Evolutionary conservation across 1,140 invertebrate species (phyloP).

Genomic region (Lordiphosa collinella): DNA sequence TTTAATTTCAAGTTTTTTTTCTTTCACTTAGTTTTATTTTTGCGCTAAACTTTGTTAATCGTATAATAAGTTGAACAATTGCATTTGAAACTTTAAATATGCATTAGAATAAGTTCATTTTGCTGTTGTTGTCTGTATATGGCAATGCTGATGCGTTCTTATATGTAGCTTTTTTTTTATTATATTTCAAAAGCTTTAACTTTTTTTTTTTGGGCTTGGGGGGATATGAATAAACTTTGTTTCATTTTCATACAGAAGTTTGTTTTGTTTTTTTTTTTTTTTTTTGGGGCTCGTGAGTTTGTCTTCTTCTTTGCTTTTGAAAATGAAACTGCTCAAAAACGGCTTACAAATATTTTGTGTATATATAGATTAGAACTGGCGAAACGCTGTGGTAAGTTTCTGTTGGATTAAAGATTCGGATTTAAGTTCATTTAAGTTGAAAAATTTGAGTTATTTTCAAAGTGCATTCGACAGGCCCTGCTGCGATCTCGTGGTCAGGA

Average conservation of each 20-base stretch:
- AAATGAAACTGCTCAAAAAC: too few relatives aligned
- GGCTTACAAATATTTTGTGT: too few relatives aligned
- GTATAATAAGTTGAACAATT: slow-evolving; percentile 9
- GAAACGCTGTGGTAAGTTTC: too few relatives aligned
- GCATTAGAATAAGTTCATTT: background rate
- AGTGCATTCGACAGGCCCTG: too few relatives aligned
- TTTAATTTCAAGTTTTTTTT: too few relatives aligned
- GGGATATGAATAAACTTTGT: slow-evolving; percentile 1
- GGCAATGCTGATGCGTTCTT: slow-evolving; percentile 5
- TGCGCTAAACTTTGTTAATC: too few relatives aligned
- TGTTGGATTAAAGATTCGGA: too few relatives aligned
- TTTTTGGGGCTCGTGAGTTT: slow-evolving; percentile 16
- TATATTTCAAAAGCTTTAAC: slow-evolving; percentile 6
- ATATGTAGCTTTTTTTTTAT: background rate
- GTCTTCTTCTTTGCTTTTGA: too few relatives aligned
- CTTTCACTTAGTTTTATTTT: background rate
- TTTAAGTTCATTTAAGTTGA: too few relatives aligned
- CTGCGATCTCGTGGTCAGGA: too few relatives aligned
- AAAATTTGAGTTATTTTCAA: too few relatives aligned
- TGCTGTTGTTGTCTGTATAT: slow-evolving; percentile 7
- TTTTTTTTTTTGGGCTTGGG: background rate
- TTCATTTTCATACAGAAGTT: slow-evolving; percentile 17
- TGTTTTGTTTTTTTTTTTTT: background rate
- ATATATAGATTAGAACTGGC: too few relatives aligned
- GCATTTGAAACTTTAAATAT: slow-evolving; percentile 4